These are phyloP conservation scores for Macrotrachela quadricornifera DNA, from an alignment of 1,140 invertebrate genomes.

Conservation along the genomic window DNA sequence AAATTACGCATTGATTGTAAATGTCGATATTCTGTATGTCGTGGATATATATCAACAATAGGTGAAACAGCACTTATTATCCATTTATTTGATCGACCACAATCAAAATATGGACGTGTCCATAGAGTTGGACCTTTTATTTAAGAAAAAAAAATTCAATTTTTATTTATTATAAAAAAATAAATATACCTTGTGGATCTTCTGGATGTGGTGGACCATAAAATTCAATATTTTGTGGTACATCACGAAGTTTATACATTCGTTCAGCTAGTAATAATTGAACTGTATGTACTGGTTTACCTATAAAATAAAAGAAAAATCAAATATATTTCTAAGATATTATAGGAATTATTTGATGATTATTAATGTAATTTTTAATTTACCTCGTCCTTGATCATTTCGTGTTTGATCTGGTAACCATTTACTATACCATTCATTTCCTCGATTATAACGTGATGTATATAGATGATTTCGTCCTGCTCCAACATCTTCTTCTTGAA, in stretches of 20 bases:
- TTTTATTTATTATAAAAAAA: too few species aligned
- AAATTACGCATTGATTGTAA: slow-evolving; percentile 48
- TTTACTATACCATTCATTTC: slow-evolving; percentile 62
- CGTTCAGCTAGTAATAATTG: not conserved
- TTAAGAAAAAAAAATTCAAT: slow-evolving; percentile 33
- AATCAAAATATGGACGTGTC: slow-evolving; percentile 86
- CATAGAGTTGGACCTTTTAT: slow-evolving; percentile 76
- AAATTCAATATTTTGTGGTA: slow-evolving; percentile 12
- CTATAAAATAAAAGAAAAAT: not conserved
- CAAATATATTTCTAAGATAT: too few species aligned
- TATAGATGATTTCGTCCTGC: slow-evolving; percentile 53
- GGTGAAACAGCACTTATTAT: slow-evolving; percentile 72
- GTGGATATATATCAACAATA: slow-evolving; percentile 76
- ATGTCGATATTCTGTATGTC: slow-evolving; percentile 48
- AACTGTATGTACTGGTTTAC: not conserved
- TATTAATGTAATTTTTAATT: not conserved
- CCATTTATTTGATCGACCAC: slow-evolving; percentile 82
- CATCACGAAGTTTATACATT: slow-evolving; percentile 4
- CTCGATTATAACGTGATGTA: slow-evolving; percentile 63
- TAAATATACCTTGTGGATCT: too few species aligned
- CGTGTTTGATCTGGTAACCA: slow-evolving; percentile 58
- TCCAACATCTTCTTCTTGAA: slow-evolving; percentile 23
- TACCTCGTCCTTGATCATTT: slow-evolving; percentile 1
- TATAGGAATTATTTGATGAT: too few species aligned
- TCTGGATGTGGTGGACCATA: slow-evolving; percentile 29